Conservation (phyloP, 2,113 vertebrate species). For the Caloenas nicobarica region DNA sequence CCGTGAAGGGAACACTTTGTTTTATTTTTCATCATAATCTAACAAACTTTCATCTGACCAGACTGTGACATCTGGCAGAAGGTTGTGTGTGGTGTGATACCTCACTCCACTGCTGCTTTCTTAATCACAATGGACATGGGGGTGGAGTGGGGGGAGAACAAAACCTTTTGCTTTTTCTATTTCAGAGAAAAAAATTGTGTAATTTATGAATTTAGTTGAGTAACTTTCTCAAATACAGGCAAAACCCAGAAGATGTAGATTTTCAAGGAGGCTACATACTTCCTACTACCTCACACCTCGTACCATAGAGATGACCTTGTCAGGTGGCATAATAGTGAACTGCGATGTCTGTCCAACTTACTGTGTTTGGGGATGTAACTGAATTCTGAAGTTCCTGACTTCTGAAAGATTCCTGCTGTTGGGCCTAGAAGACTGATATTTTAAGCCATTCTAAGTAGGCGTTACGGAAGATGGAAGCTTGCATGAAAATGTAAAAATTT, state of each 20-base stretch:
- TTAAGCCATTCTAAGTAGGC: background rate
- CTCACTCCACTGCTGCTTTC: background rate
- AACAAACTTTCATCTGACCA: background rate
- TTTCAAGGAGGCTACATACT: background rate
- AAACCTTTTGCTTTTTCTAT: background rate
- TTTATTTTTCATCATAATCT: background rate
- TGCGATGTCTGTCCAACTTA: background rate
- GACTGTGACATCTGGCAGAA: background rate
- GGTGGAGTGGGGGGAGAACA: background rate
- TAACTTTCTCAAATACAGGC: background rate
- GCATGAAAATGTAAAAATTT: background rate
- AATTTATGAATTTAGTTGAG: background rate
- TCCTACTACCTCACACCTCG: background rate
- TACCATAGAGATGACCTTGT: background rate
- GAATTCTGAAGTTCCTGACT: background rate
- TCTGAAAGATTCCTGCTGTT: background rate
- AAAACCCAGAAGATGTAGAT: background rate
- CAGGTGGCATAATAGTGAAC: background rate
- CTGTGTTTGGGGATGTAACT: background rate
- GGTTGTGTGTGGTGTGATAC: background rate
- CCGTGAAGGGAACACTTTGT: background rate
- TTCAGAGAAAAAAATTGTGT: background rate
- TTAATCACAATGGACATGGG: background rate
- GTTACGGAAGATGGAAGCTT: background rate
- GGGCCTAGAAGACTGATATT: background rate